Evolutionary conservation across 1,140 invertebrate species (phyloP).

Genomic region (Lepidurus arcticus): DNA sequence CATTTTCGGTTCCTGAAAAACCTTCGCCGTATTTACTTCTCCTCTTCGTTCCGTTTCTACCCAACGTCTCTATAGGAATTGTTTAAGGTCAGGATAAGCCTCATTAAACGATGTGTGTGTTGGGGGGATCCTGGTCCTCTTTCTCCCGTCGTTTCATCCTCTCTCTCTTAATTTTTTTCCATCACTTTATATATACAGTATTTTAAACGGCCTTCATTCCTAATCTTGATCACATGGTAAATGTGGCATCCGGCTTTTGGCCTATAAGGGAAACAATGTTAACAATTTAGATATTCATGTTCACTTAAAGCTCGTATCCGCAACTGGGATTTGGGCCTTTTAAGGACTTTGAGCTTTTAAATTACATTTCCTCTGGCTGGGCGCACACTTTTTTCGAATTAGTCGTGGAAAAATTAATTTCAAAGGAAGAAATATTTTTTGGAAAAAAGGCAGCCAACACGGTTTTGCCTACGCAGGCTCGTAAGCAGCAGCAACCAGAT

Average conservation of each 20-base stretch:
- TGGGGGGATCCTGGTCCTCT: not conserved
- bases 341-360: no score
- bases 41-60: not conserved
- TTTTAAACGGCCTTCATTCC: not conserved
- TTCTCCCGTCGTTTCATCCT: not conserved
- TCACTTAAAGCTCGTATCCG: not conserved
- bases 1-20: not conserved
- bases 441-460: not conserved
- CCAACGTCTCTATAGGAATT: not conserved
- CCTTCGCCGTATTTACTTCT: not conserved
- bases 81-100: constrained; percentile 2
- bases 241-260: constrained; percentile 20
- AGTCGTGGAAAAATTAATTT: not conserved
- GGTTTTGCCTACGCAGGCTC: not conserved
- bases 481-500: not conserved
- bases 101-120: not conserved
- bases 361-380: no score
- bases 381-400: not conserved
- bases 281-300: not conserved
- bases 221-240: constrained; percentile 17
- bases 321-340: not conserved
- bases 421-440: not conserved
- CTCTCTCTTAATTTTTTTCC: not conserved
- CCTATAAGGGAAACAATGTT: constrained; percentile 7
- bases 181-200: not conserved